A percentile compares a stretch with the other conserved stretches of the same genome.
Conservation (phyloP, 2,113 vertebrate genomes). For the Brienomyrus longianalis region DNA sequence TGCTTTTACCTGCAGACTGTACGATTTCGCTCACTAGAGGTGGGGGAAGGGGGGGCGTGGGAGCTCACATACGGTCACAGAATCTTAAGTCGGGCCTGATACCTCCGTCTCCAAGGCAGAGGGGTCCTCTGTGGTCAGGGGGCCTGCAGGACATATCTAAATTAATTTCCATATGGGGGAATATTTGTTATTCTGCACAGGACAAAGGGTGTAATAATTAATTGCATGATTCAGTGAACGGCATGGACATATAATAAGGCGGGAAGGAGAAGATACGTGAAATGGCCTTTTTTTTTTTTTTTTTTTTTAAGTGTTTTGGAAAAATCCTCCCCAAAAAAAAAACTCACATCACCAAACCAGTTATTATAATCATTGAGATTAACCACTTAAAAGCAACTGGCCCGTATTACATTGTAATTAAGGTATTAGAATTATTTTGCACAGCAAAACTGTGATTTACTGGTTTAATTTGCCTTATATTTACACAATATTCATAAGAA, state of each 20-base stretch:
- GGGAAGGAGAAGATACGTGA: neutral
- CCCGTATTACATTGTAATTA: neutral
- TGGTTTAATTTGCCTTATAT: neutral
- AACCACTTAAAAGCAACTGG: neutral
- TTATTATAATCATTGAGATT: conserved; percentile 1
- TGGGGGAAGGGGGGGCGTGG: neutral
- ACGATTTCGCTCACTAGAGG: neutral
- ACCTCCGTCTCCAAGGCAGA: neutral
- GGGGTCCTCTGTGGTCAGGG: neutral
- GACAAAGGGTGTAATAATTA: conserved; percentile 9
- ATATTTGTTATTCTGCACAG: neutral
- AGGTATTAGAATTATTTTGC: neutral
- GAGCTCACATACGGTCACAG: too few relatives aligned
- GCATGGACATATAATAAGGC: neutral
- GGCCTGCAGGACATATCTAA: neutral
- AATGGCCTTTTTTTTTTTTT: neutral
- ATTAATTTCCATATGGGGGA: neutral
- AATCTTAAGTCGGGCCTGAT: neutral
- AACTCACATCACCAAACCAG: neutral
- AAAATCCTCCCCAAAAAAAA: neutral
- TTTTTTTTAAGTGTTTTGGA: neutral
- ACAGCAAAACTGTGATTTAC: neutral
- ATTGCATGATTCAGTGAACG: neutral
- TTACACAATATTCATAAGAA: neutral
- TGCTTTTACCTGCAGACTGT: neutral